A percentile compares a stretch with the other conserved stretches of the same genome.
Evolutionary conservation across 2,113 vertebrate genomes (phyloP).

Genomic region (Ibidorhyncha struthersii): DNA sequence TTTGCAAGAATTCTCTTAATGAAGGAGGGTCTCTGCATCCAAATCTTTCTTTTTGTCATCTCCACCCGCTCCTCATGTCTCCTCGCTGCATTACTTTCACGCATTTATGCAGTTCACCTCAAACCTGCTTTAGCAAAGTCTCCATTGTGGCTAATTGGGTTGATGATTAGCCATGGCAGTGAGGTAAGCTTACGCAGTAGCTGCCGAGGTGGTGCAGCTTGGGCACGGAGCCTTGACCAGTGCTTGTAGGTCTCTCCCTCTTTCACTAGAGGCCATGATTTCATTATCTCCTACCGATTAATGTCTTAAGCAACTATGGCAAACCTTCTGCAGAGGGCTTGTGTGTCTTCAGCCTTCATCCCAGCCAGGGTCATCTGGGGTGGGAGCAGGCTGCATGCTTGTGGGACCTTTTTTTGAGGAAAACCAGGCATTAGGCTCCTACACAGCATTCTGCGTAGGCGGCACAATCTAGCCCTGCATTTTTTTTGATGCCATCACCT

Average conservation of each 20-base stretch:
- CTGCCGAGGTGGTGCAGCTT: not conserved
- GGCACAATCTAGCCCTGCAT: not conserved
- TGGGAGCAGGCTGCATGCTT: not conserved
- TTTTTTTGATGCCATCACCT: not conserved
- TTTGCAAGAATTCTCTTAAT: not conserved
- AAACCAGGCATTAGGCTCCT: not conserved
- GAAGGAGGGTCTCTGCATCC: not conserved
- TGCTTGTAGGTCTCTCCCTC: not conserved
- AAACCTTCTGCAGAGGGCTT: not conserved
- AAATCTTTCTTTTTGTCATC: not conserved
- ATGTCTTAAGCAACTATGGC: not conserved
- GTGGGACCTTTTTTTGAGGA: not conserved
- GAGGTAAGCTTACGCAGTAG: not conserved
- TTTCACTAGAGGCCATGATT: not conserved
- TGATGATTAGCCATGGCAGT: not conserved
- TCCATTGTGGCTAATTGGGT: not conserved
- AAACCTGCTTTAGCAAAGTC: not conserved
- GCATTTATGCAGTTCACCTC: not conserved
- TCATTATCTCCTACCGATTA: not conserved
- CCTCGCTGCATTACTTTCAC: not conserved
- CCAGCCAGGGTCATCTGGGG: not conserved
- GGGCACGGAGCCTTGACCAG: not conserved
- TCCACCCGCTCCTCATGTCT: not conserved
- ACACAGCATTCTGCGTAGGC: not conserved
- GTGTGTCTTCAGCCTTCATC: not conserved